Percentiles rank a stretch among this genome's conserved stretches.
Conservation (phyloP, 2,113 vertebrate species). For the Passerina amoena region DNA sequence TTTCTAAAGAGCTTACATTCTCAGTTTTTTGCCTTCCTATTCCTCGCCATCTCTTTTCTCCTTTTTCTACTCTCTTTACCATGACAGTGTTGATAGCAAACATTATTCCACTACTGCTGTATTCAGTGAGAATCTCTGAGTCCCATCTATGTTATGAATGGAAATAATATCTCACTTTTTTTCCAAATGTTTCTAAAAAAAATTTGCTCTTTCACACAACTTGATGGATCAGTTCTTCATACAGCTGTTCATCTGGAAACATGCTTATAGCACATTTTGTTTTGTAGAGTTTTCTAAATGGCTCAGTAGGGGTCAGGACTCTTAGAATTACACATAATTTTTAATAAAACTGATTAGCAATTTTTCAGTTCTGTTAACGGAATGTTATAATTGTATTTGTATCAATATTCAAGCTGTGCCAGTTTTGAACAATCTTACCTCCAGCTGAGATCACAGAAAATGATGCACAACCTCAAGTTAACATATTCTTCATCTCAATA, state of each 20-base stretch:
- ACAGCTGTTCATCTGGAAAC: neutral
- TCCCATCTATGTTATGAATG: neutral
- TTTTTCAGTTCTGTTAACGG: conserved; percentile 17
- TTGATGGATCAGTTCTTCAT: neutral
- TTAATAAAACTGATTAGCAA: conserved; percentile 49
- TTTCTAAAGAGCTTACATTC: neutral
- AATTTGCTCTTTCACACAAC: neutral
- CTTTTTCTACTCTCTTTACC: neutral
- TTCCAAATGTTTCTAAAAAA: neutral
- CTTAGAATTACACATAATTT: conserved; percentile 18
- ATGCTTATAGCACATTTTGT: neutral
- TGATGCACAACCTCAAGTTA: conserved; percentile 17
- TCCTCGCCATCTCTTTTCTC: neutral
- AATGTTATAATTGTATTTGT: conserved; percentile 50
- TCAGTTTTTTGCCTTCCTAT: neutral
- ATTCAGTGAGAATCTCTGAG: neutral
- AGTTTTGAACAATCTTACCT: conserved; percentile 24
- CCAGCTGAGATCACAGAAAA: conserved; percentile 54
- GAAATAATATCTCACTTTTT: neutral
- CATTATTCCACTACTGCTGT: neutral
- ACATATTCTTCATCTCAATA: conserved; percentile 29
- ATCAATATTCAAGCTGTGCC: conserved; percentile 66
- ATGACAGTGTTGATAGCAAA: neutral
- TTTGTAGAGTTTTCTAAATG: conserved; percentile 27
- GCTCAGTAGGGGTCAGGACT: conserved; percentile 1